Conservation (phyloP, 1,140 invertebrate genomes). For the Pogonomyrmex californicus region DNA sequence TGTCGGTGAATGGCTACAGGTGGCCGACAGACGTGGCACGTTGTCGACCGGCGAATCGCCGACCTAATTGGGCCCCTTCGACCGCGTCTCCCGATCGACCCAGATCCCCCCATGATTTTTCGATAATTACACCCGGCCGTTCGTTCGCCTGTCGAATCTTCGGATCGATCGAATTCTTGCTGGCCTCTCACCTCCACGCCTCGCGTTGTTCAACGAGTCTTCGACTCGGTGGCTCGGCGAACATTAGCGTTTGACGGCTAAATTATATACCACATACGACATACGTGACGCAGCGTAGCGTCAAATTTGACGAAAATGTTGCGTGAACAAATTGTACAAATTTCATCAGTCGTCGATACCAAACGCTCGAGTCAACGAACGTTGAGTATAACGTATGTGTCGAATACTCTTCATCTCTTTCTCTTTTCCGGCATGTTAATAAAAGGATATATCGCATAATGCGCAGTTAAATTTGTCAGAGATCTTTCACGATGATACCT, state of each 20-base stretch:
- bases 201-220: conserved; percentile 21
- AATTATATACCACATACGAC: conserved; percentile 19
- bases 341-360: neutral
- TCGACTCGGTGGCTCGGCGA: conserved; percentile 34
- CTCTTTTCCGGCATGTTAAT: neutral
- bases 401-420: neutral
- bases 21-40: conserved; percentile 65
- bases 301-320: conserved; percentile 38
- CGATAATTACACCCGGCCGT: conserved; percentile 73
- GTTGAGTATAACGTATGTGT: neutral
- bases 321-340: conserved; percentile 3
- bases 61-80: conserved; percentile 75
- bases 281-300: neutral
- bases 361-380: neutral
- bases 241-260: conserved; percentile 33
- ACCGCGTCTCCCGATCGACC: conserved; percentile 58
- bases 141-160: conserved; percentile 52
- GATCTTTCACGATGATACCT: neutral
- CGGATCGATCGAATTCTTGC: conserved; percentile 68
- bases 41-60: conserved; percentile 44
- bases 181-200: conserved; percentile 21
- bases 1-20: conserved; percentile 66
- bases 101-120: conserved; percentile 72
- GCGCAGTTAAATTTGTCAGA: neutral
- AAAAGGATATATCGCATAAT: neutral